Conservation (phyloP, 2,888 invertebrate genomes). For the Orthosia gracilis region DNA sequence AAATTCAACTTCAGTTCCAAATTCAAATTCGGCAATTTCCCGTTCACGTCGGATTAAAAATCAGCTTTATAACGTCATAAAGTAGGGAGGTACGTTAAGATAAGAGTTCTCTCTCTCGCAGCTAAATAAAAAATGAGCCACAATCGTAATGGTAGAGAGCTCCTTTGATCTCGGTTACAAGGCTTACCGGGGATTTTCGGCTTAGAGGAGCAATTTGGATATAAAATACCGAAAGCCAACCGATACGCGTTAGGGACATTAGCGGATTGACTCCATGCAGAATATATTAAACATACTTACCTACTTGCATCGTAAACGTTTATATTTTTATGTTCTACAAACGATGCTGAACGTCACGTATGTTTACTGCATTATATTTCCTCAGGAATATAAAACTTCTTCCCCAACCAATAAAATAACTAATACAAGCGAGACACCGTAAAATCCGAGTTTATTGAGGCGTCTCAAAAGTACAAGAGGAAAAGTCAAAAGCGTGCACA, state of each 20-base stretch:
- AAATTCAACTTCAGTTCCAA: conserved; percentile 68
- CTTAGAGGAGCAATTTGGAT: conserved; percentile 87
- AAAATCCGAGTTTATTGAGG: conserved; percentile 89
- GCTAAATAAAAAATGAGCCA: conserved; percentile 91
- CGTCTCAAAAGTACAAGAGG: conserved; percentile 88
- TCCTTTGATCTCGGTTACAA: conserved; percentile 90
- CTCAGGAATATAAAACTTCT: conserved; percentile 69
- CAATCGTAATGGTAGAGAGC: conserved; percentile 88
- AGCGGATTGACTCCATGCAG: conserved; percentile 83
- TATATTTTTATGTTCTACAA: conserved; percentile 17
- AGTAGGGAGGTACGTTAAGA: conserved; percentile 87
- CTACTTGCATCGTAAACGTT: conserved; percentile 16
- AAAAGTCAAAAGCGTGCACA: conserved; percentile 89
- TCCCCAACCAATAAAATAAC: conserved; percentile 79
- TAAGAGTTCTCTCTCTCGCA: conserved; percentile 83
- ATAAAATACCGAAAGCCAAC: conserved; percentile 87
- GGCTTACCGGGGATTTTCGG: conserved; percentile 88
- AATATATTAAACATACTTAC: conserved; percentile 14
- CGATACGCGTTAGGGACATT: conserved; percentile 88
- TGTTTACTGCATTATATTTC: conserved; percentile 36
- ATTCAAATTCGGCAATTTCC: conserved; percentile 81
- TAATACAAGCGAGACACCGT: conserved; percentile 84
- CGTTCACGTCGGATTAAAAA: conserved; percentile 89
- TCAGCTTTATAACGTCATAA: conserved; percentile 91
- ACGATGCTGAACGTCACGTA: conserved; percentile 28